Conservation (phyloP, 2,113 vertebrate genomes). For the Pungitius pungitius region DNA sequence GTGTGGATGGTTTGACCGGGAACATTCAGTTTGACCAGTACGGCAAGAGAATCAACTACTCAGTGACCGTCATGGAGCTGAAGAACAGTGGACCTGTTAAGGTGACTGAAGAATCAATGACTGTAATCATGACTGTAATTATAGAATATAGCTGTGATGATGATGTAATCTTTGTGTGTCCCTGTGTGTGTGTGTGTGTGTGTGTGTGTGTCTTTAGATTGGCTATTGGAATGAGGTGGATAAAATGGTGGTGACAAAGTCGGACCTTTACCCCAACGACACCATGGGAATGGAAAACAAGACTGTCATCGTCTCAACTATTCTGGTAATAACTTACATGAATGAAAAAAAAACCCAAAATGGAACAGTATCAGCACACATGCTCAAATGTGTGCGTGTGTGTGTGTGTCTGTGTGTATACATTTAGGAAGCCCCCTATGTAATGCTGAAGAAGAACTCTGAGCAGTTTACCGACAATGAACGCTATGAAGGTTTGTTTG, state of each 20-base stretch:
- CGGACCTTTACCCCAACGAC: constrained; percentile 92
- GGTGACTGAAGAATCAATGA: constrained; percentile 76
- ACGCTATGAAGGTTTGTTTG: constrained; percentile 65
- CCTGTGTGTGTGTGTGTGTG: constrained; percentile 6
- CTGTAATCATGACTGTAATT: not conserved
- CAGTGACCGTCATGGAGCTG: constrained; percentile 96
- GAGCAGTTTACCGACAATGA: constrained; percentile 72
- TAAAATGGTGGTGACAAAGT: constrained; percentile 95
- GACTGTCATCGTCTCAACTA: constrained; percentile 95
- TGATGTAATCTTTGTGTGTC: not conserved
- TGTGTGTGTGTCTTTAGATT: constrained; percentile 85
- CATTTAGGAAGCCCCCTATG: constrained; percentile 69
- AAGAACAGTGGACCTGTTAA: constrained; percentile 95
- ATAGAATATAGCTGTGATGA: not conserved
- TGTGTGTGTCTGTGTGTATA: not conserved
- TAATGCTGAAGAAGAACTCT: constrained; percentile 74
- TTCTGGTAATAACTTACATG: constrained; percentile 85
- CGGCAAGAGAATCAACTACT: constrained; percentile 95
- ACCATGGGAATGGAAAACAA: constrained; percentile 95
- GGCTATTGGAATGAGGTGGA: constrained; percentile 98
- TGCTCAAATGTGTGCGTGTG: not conserved
- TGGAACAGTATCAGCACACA: not conserved
- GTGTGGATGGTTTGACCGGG: constrained; percentile 93
- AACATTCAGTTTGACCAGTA: constrained; percentile 98
- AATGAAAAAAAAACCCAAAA: not conserved